Base-by-base conservation (phyloP, 2,888 invertebrate species). In the Lasioglossum leucozonium region DNA sequence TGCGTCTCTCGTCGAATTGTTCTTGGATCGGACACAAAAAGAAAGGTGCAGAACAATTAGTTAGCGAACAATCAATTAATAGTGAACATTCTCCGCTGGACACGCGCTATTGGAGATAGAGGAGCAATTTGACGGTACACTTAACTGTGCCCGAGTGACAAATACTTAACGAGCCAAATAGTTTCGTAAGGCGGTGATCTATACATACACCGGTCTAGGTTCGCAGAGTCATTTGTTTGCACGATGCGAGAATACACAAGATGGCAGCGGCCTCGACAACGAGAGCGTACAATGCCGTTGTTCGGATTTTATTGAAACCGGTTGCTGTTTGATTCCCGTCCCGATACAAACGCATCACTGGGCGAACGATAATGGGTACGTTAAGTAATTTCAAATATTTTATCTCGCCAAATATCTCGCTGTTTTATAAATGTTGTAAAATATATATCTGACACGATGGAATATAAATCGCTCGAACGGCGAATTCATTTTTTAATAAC, bases 211-310 rank as follows among this genome's bases (percentile, higher is more conserved):
- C 51, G 51, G 6, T 47, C 77, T 77, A 42, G 55, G 42, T 72
- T 80, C 76, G 79, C 69, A 77, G 82, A 83, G 72, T 79, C 84
- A 69, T 44, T 69, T 71, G 73, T 82, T 78, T 76, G 75, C 75
- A 72, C 47, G 44, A 67, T 26, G 42, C 72, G 42, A 55, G 67
- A 67, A 79, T 67, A 78, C 82, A 82, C 74, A 82, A 26, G 73
- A 74, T 72, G 37, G n/a, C 10, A 11, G 16, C 16, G 13, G 58
- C 42, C n/a, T 76, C 55, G 55, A n/a, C 76, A 26, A 76, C 67
- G 4, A 22, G 67, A 34, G 34, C 3, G 34, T 26, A 13, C 16
- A 11, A 11, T 8, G 34, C 18, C 30, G 65, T 30, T n/a, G 65
- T 26, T 37, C n/a, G 22, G 37, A 67, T 67, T 37, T 37, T 37